phyloP scores from a whole-genome alignment of 2,797 vertebrate genomes.

The Arctocebus calabarensis region DNA sequence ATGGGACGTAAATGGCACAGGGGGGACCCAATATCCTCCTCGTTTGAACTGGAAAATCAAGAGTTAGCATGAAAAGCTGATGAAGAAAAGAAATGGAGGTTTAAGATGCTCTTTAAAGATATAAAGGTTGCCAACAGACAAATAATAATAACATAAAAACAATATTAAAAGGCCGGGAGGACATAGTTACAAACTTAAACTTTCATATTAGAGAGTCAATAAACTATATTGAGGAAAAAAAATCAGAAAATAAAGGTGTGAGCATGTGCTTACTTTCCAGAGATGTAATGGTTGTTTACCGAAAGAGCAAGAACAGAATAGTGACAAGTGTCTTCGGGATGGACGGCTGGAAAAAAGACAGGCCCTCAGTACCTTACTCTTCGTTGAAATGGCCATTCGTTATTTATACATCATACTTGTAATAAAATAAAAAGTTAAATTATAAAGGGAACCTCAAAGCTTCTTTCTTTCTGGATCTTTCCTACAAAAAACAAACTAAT shows the following conservation, averaged over 20 bases:
- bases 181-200: not conserved
- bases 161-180: not conserved
- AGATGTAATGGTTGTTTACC: not conserved
- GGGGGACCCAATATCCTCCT: not conserved
- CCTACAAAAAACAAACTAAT: not conserved
- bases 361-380: not conserved
- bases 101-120: constrained; percentile 4
- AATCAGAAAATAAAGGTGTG: not conserved
- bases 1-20: not conserved
- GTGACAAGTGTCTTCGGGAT: not conserved
- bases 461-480: not conserved
- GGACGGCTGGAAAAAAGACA: not conserved
- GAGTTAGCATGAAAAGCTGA: not conserved
- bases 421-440: constrained; percentile 22
- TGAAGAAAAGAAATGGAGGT: not conserved
- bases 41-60: not conserved
- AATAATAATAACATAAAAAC: not conserved
- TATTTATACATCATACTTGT: not conserved
- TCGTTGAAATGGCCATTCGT: not conserved
- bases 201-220: not conserved
- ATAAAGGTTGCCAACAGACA: not conserved
- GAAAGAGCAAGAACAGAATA: not conserved
- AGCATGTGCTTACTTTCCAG: not conserved
- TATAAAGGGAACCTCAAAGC: constrained; percentile 24
- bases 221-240: not conserved